Percentiles rank a stretch among this genome's conserved stretches.
Evolutionary conservation across 2,113 vertebrate genomes (phyloP).

Genomic region (Petrocephalus zakoni): DNA sequence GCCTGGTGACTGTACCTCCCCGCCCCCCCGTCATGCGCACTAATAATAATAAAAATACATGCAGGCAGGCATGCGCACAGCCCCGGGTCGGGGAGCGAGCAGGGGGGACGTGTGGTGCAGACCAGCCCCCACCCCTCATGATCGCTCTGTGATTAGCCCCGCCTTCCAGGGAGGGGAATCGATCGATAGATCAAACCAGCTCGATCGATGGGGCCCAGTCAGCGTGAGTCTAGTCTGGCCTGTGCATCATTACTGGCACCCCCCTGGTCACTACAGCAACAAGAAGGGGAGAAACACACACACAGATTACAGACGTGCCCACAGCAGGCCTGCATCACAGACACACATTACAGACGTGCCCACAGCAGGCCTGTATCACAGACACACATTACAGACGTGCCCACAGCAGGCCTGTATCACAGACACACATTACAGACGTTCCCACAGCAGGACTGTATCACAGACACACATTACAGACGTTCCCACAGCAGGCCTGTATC

Average conservation of each 20-base stretch:
- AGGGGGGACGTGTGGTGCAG: conserved; percentile 67
- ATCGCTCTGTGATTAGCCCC: conserved; percentile 87
- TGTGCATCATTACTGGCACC: conserved; percentile 86
- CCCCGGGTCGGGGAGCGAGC: conserved; percentile 17
- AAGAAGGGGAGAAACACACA: background rate
- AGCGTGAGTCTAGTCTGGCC: conserved; percentile 80
- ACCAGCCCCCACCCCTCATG: conserved; percentile 88
- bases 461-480: no score
- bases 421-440: no score
- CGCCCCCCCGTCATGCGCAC: conserved; percentile 28
- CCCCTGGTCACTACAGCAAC: background rate
- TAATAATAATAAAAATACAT: background rate
- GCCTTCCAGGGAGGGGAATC: conserved; percentile 79
- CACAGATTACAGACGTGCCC: no score
- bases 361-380: no score
- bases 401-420: no score
- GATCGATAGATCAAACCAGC: conserved; percentile 99
- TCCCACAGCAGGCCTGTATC: no score
- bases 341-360: no score
- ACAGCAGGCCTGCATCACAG: no score
- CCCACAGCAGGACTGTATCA: no score
- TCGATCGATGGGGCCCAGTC: conserved; percentile 91
- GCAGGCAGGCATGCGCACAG: background rate
- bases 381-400: no score
- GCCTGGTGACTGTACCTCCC: conserved; percentile 86